These are phyloP conservation scores for Mesocentrotus franciscanus DNA, from an alignment of 53 echinoderm and acorn worm species.

Conservation along the genomic window DNA sequence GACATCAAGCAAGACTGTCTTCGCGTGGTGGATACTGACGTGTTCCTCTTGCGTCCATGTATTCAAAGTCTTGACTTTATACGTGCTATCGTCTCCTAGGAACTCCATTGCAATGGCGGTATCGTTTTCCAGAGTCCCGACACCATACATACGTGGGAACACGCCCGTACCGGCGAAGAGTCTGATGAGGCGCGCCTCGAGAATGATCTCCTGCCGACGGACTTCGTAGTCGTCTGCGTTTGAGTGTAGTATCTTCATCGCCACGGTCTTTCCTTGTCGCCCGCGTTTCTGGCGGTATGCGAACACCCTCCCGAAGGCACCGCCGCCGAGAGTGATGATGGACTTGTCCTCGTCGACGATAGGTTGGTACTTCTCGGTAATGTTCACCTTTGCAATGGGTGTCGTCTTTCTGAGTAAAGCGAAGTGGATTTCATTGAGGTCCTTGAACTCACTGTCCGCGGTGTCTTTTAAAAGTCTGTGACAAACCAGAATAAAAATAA, in stretches of 20 bases:
- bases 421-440: constrained; percentile 56
- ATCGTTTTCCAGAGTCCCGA: constrained; percentile 31
- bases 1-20: constrained; percentile 32
- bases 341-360: neutral
- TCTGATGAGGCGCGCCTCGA: constrained; percentile 50
- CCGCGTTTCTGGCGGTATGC: constrained; percentile 45
- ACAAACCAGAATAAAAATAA: neutral
- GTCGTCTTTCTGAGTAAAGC: constrained; percentile 43
- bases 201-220: constrained; percentile 47
- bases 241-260: constrained; percentile 57
- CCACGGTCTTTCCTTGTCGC: neutral
- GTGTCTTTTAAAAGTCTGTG: constrained; percentile 56
- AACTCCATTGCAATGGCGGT: constrained; percentile 61
- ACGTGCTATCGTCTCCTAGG: constrained; percentile 43
- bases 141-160: constrained; percentile 34
- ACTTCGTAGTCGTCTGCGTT: constrained; percentile 48
- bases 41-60: constrained; percentile 23
- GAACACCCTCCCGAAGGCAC: constrained; percentile 56
- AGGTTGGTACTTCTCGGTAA: constrained; percentile 19
- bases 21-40: constrained; percentile 27
- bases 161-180: constrained; percentile 38
- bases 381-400: constrained; percentile 5
- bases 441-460: constrained; percentile 28
- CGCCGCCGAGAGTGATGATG: constrained; percentile 49
- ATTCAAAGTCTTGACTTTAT: constrained; percentile 20